Evolutionary conservation across 2,797 vertebrate species (phyloP).

Genomic region (Enteromius thamalakanensis): DNA sequence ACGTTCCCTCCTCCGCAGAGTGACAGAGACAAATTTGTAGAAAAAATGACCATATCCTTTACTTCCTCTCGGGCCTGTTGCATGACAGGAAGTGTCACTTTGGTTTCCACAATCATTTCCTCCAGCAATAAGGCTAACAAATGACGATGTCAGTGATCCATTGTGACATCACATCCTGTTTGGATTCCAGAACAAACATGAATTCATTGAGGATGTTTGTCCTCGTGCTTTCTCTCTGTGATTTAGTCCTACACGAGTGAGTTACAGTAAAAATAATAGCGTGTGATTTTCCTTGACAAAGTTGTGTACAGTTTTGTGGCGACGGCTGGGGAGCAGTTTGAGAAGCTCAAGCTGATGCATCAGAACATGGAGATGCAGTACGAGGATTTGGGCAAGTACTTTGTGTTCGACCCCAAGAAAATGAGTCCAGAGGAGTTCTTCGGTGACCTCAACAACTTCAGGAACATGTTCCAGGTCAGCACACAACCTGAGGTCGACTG

Average conservation of each 20-base stretch:
- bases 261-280: background rate
- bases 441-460: conserved; percentile 85
- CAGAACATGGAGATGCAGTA: conserved; percentile 88
- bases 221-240: background rate
- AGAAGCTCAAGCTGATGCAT: conserved; percentile 84
- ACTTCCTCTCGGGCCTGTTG: background rate
- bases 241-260: background rate
- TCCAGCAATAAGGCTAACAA: background rate
- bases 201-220: background rate
- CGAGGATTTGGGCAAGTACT: conserved; percentile 77
- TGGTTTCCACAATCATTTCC: background rate
- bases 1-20: conserved; percentile 80
- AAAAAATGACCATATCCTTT: conserved; percentile 88
- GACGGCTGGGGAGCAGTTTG: conserved; percentile 78
- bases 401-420: conserved; percentile 84
- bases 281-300: conserved; percentile 73
- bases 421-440: conserved; percentile 84
- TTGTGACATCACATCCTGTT: conserved; percentile 43
- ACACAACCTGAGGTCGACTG: background rate
- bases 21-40: conserved; percentile 81
- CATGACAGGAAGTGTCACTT: conserved; percentile 5
- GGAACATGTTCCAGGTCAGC: conserved; percentile 87
- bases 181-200: background rate
- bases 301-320: conserved; percentile 79
- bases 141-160: background rate